phyloP scores from a whole-genome alignment of 2,113 vertebrate species.

The Hippopotamus amphibius region DNA sequence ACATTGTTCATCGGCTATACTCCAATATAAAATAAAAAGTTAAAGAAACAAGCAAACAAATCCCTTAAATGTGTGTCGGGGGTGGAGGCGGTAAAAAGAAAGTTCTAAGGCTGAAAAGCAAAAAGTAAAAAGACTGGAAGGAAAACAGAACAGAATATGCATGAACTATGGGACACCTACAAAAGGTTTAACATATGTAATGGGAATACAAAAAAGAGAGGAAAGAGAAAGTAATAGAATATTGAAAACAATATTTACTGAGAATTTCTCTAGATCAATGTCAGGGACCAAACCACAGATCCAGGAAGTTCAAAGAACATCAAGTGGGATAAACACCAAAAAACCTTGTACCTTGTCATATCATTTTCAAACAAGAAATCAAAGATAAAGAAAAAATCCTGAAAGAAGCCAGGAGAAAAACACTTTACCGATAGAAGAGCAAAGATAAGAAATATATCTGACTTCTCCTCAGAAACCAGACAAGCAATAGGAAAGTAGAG shows the following conservation, averaged over 20 bases:
- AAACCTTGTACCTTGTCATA: neutral
- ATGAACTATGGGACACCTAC: neutral
- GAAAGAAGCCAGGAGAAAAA: neutral
- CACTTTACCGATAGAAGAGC: neutral
- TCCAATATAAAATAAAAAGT: no score
- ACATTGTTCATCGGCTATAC: no score
- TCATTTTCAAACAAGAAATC: neutral
- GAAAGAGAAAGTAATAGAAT: neutral
- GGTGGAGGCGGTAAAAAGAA: neutral
- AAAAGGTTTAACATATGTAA: neutral
- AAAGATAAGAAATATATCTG: neutral
- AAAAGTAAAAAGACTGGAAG: constrained; percentile 6
- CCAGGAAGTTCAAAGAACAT: neutral
- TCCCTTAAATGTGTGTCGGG: no score
- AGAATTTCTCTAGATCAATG: neutral
- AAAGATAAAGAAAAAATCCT: neutral
- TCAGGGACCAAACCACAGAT: neutral
- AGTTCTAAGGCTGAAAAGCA: neutral
- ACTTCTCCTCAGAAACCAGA: neutral
- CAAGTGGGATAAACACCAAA: neutral
- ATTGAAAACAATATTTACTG: neutral
- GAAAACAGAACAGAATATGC: neutral
- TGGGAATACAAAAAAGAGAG: neutral
- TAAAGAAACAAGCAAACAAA: no score
- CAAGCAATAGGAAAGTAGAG: neutral